phyloP scores from a whole-genome alignment of 35 echinoderm and acorn worm genomes.

The Apostichopus parvimensis region DNA sequence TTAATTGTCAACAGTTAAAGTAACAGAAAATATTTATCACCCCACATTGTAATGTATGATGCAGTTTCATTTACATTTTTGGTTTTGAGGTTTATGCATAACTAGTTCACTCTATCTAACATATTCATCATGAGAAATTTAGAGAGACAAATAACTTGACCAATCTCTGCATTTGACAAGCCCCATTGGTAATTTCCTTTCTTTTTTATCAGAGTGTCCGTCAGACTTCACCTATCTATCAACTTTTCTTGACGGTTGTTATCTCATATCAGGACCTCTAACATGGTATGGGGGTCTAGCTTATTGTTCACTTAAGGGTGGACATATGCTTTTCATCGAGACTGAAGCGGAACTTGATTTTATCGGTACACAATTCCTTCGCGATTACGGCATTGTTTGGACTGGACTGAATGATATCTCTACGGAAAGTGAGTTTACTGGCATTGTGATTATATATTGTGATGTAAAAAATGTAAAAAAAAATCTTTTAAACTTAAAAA shows the following conservation, averaged over 20 bases:
- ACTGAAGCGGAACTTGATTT: background rate
- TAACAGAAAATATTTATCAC: no score
- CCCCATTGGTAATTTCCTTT: background rate
- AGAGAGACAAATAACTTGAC: no score
- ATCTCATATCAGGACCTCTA: background rate
- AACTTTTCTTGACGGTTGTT: background rate
- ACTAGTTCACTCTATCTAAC: no score
- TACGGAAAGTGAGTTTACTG: background rate
- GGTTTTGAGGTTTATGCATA: no score
- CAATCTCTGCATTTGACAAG: no score
- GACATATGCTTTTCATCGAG: background rate
- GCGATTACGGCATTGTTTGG: background rate
- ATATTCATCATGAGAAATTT: no score
- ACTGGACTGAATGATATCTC: background rate
- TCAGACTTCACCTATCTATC: background rate
- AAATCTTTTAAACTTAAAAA: no score
- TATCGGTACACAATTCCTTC: background rate
- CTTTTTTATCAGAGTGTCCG: background rate
- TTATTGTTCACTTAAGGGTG: background rate
- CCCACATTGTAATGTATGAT: no score
- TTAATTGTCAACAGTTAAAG: no score
- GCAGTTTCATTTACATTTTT: no score
- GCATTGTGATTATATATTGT: no score
- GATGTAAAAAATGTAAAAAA: no score
- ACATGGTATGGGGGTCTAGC: background rate